Evolutionary conservation across 1,140 invertebrate genomes (phyloP), one percentile per base, ranked within the genome.

Genomic region (Ceratosolen fusciceps): DNA sequence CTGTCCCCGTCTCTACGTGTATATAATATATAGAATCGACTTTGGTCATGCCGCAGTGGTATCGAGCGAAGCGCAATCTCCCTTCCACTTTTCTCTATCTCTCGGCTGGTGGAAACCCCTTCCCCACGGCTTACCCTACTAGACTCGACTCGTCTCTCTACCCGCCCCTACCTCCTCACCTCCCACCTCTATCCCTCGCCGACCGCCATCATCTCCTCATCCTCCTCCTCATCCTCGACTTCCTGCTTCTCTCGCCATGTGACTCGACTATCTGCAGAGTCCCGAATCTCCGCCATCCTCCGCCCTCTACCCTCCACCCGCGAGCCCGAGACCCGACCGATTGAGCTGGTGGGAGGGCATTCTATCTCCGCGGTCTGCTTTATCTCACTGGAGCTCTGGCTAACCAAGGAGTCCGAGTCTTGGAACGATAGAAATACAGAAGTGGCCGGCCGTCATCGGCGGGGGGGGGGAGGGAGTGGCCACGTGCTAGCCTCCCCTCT

Each of bases 1-100:
- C n/a, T n/a, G n/a, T n/a, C n/a, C n/a, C n/a, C n/a, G n/a, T n/a
- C n/a, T n/a, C 10, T 37, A 24, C 12, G 26, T 29, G 34, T 37
- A 12, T 81, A 80, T 80, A 31, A 70, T 76, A 70, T 56, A 74
- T n/a, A 71, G 83, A 85, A 85, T 87, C 85, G 85, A 89, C 88
- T 89, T 89, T 86, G 85, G 88, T 86, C 82, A 84, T 89, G 88
- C 88, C 89, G 89, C 89, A 90, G 89, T 89, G 89, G 87, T 90
- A 90, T 90, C 88, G 89, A 89, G 88, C 89, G 89, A 83, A 83
- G 52, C 67, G 75, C 81, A 88, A 85, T 86, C 87, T 83, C 87
- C 85, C 83, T 82, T 84, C 82, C 81, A 82, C 83, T 83, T 84
- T 73, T 60, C 81, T 58, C 79, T 74, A 80, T 76, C 81, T 60